Evolutionary conservation across 2,113 vertebrate species (phyloP), one percentile per base, ranked within the genome.

Genomic region (Ranitomeya imitator): DNA sequence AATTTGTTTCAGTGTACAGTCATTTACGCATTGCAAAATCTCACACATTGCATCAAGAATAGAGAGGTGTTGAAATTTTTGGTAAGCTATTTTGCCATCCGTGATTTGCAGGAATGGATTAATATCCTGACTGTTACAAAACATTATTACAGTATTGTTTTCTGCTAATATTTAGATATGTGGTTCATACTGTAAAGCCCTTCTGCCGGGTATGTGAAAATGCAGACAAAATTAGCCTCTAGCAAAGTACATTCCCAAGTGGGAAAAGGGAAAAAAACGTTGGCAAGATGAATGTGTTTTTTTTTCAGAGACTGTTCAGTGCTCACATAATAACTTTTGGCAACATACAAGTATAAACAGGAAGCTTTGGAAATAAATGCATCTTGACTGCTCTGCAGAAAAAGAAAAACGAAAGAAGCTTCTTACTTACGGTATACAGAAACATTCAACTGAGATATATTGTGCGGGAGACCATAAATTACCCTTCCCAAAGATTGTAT

Each of bases 321-420:
- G 87, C 71, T 77, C 80, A 19, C 81, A 77, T 65, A 88, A 83
- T 84, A 83, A 83, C n/a, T 83, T 84, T 88, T 83, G 87, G 80
- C 87, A 77, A 52, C 0, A 6, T 31, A 54, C 0, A 55, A 57
- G 52, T n/a, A 82, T 78, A 88, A 88, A 88, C 87, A 88, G 87
- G 87, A 88, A 88, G 54, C 80, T 88, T n/a, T 54, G 23, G 80
- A 83, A 88, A 83, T 65, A 78, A 78, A 88, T 76, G 83, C 80
- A 69, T 79, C 23, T 63, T 77, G 19, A 15, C 86, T 76, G 45
- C 77, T 80, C 85, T 79, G 85, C 45, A 69, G 52, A 57, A 86
- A 6, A 11, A 55, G 52, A 86, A 67, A 69, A 67, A n/a, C 18
- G 4, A 61, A 83, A 67, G 63, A 83, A 12, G 52, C 23, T 8